These are phyloP conservation scores for Fragum sueziense DNA, from an alignment of 2,888 invertebrate species.

Conservation along the genomic window DNA sequence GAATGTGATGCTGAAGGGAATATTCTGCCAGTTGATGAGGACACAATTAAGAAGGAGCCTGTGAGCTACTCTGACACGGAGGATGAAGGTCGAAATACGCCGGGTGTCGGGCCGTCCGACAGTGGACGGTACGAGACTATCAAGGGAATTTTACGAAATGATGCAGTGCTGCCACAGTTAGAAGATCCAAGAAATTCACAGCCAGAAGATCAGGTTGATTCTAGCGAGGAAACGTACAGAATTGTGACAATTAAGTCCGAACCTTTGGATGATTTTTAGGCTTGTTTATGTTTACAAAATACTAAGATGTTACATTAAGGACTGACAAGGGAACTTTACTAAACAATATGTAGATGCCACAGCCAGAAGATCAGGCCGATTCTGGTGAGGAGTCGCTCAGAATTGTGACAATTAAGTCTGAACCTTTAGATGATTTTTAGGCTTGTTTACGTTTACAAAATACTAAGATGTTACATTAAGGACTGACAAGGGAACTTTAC, in stretches of 20 bases:
- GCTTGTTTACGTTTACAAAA: too few species aligned
- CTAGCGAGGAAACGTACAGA: constrained; percentile 32
- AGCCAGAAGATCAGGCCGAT: constrained; percentile 9
- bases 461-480: too few species aligned
- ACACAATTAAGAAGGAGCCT: constrained; percentile 30
- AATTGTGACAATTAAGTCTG: constrained; percentile 42
- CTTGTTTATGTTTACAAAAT: too few species aligned
- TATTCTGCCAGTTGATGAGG: neutral
- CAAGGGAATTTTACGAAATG: constrained; percentile 19
- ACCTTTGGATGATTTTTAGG: constrained; percentile 40
- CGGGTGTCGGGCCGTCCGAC: neutral
- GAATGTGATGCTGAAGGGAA: neutral
- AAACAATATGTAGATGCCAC: too few species aligned
- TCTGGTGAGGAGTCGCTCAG: constrained; percentile 31
- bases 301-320: too few species aligned
- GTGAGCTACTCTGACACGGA: constrained; percentile 7
- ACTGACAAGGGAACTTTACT: too few species aligned
- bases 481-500: too few species aligned
- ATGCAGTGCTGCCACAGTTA: constrained; percentile 31
- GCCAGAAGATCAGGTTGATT: neutral
- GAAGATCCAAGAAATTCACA: too few species aligned
- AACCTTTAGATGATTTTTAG: constrained; percentile 44
- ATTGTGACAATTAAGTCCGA: constrained; percentile 45
- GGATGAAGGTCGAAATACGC: neutral
- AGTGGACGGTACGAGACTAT: neutral